A percentile compares a stretch with the other conserved stretches of the same genome.
These are phyloP conservation scores for Poecilia velifera DNA, from an alignment of 2,797 vertebrate species.

Conservation along the genomic window DNA sequence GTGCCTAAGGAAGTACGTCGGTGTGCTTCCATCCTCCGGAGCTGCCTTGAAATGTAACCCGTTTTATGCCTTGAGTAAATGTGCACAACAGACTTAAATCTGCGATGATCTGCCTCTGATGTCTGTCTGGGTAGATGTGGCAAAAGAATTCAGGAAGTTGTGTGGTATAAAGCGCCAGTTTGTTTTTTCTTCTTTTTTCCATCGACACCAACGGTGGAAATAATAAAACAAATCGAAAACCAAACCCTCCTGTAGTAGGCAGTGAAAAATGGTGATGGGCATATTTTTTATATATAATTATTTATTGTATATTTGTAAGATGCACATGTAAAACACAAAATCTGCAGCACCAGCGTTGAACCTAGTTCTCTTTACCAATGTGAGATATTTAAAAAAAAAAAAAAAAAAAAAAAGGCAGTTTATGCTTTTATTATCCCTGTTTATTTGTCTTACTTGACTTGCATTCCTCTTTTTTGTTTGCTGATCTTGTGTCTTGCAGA, in stretches of 20 bases:
- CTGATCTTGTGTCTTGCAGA: constrained; percentile 20
- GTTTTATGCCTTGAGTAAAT: constrained; percentile 36
- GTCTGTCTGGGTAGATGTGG: constrained; percentile 25
- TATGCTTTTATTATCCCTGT: constrained; percentile 18
- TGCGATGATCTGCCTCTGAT: constrained; percentile 24
- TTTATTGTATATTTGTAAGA: constrained; percentile 66
- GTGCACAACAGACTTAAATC: constrained; percentile 35
- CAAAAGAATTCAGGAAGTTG: constrained; percentile 24
- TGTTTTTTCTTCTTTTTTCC: constrained; percentile 17
- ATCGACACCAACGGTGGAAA: constrained; percentile 53
- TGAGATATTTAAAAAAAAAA: constrained; percentile 1
- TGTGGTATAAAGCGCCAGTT: constrained; percentile 39
- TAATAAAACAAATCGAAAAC: constrained; percentile 25
- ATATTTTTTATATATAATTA: constrained; percentile 49
- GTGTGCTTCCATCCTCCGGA: constrained; percentile 1
- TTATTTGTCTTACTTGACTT: constrained; percentile 11
- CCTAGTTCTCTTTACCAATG: constrained; percentile 33
- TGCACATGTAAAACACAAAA: constrained; percentile 34
- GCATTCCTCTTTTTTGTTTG: constrained; percentile 2
- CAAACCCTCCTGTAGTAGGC: constrained; percentile 81
- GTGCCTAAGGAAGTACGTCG: constrained; percentile 12
- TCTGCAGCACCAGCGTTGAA: constrained; percentile 16
- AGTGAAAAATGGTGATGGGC: constrained; percentile 72
- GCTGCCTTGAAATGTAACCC: constrained; percentile 32
- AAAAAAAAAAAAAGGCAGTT: neutral